Evolutionary conservation across 2,797 vertebrate species (phyloP).

Genomic region (Gobionotothen gibberifrons): DNA sequence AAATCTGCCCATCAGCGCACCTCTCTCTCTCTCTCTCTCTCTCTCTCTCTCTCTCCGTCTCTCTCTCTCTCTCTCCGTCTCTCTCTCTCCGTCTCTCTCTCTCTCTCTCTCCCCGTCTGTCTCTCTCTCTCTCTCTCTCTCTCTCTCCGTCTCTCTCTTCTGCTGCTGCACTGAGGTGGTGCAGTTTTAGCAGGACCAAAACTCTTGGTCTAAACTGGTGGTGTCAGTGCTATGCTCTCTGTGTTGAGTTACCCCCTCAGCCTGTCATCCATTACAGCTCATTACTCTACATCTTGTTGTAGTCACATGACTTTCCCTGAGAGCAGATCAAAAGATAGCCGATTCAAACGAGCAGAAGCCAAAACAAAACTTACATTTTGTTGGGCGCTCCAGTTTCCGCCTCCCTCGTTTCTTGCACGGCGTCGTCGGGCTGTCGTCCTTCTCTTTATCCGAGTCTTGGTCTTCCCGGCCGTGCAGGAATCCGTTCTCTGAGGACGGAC

Average conservation of each 20-base stretch:
- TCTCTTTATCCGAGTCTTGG: constrained; percentile 84
- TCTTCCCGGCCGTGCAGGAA: constrained; percentile 86
- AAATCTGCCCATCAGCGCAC: constrained; percentile 56
- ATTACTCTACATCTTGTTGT: constrained; percentile 48
- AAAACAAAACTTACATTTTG: constrained; percentile 88
- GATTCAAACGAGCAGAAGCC: constrained; percentile 19
- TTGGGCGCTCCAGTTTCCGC: constrained; percentile 90
- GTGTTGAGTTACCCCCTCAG: constrained; percentile 7
- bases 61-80: too few relatives aligned
- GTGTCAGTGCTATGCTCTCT: constrained; percentile 6
- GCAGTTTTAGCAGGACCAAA: not conserved
- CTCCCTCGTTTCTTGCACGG: constrained; percentile 86
- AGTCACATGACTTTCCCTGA: constrained; percentile 37
- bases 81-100: too few relatives aligned
- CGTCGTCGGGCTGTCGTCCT: constrained; percentile 78
- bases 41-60: too few relatives aligned
- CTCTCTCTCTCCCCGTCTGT: too few relatives aligned
- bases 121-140: too few relatives aligned
- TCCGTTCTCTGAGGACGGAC: constrained; percentile 89
- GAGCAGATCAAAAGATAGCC: constrained; percentile 38
- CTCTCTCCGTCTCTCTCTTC: too few relatives aligned
- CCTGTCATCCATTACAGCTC: constrained; percentile 44
- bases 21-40: not conserved
- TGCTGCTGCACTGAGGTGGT: constrained; percentile 4
- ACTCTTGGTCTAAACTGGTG: constrained; percentile 15